These are phyloP conservation scores for Arvicanthis niloticus DNA, from an alignment of 2,113 vertebrate genomes.

Conservation along the genomic window DNA sequence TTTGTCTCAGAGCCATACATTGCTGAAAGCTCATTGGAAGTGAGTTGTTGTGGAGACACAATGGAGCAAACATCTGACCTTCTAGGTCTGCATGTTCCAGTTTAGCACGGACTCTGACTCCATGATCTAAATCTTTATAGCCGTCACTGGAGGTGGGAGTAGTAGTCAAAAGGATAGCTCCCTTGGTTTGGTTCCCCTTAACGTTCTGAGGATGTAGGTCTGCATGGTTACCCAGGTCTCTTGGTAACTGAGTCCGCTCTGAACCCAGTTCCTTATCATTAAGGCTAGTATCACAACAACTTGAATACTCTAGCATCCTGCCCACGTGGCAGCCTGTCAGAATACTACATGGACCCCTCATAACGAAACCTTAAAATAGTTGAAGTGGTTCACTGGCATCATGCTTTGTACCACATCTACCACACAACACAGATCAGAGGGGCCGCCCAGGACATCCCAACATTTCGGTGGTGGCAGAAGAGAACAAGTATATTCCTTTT, in stretches of 20 bases:
- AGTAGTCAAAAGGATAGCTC: background rate
- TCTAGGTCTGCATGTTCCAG: background rate
- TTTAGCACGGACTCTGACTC: background rate
- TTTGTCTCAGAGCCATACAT: background rate
- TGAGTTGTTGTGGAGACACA: background rate
- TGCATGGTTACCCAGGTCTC: background rate
- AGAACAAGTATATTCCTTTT: background rate
- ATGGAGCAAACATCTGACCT: background rate
- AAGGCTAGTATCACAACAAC: background rate
- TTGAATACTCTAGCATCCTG: background rate
- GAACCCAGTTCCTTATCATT: background rate
- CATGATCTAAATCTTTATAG: background rate
- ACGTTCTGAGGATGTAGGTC: background rate
- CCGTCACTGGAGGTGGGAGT: background rate
- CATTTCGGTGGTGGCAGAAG: background rate
- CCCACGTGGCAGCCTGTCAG: background rate
- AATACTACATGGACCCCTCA: background rate
- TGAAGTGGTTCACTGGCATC: background rate
- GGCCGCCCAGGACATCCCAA: background rate
- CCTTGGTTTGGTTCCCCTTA: background rate
- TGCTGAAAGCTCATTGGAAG: background rate
- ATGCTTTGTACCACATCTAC: background rate
- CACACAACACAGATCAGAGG: background rate
- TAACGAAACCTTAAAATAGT: background rate
- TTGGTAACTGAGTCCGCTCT: background rate